Conservation (phyloP, 2,113 vertebrate species). For the Bubo scandiacus region DNA sequence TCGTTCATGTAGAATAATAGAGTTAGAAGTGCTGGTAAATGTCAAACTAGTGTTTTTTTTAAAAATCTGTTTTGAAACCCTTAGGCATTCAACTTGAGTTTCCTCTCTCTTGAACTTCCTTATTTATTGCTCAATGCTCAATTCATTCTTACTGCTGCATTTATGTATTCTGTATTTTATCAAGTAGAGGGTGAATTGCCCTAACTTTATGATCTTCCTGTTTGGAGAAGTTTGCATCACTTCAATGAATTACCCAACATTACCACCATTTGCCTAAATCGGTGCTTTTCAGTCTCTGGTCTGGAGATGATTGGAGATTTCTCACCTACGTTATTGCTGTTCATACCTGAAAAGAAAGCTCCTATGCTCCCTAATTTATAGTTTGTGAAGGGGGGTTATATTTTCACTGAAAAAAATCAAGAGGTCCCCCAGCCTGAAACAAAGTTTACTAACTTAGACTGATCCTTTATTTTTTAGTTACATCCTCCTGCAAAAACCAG, state of each 20-base stretch:
- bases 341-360: neutral
- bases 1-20: neutral
- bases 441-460: neutral
- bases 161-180: neutral
- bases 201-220: neutral
- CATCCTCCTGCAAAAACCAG: neutral
- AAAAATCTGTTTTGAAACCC: neutral
- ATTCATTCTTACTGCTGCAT: neutral
- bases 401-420: neutral
- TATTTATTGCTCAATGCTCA: neutral
- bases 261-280: neutral
- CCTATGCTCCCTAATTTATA: neutral
- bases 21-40: constrained; percentile 35
- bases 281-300: neutral
- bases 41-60: neutral
- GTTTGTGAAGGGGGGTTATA: neutral
- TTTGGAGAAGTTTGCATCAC: neutral
- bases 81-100: neutral
- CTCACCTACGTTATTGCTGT: neutral
- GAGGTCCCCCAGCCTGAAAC: neutral
- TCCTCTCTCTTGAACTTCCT: neutral
- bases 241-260: neutral
- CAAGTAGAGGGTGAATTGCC: neutral
- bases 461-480: neutral
- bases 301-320: neutral